Evolutionary conservation across 2,888 invertebrate genomes (phyloP).

Genomic region (Teleogryllus oceanicus): DNA sequence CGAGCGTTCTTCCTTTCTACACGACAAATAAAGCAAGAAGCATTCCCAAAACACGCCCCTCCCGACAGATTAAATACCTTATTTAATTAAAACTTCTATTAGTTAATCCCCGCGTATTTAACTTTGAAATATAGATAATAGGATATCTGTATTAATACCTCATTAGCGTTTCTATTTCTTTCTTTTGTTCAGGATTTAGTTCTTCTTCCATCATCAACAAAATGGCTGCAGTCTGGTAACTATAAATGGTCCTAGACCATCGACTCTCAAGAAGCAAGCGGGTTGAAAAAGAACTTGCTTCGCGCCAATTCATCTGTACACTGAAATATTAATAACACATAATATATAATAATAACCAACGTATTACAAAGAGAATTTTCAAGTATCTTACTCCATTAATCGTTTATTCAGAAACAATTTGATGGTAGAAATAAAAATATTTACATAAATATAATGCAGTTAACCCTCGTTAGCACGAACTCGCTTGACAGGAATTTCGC

Average conservation of each 20-base stretch:
- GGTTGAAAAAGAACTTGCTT: slow-evolving; percentile 69
- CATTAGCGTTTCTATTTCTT: slow-evolving; percentile 63
- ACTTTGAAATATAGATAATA: no score
- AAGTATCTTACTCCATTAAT: no score
- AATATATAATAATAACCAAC: neutral
- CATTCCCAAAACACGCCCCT: no score
- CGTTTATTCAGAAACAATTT: no score
- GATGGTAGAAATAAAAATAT: no score
- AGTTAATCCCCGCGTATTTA: no score
- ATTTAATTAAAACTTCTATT: no score
- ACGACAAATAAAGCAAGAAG: neutral
- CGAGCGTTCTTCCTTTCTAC: neutral
- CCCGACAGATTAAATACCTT: no score
- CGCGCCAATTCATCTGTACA: slow-evolving; percentile 70
- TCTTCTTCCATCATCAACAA: slow-evolving; percentile 67
- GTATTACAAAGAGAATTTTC: no score
- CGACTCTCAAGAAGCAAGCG: slow-evolving; percentile 71
- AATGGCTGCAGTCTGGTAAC: slow-evolving; percentile 83
- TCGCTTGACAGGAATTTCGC: no score
- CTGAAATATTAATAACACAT: slow-evolving; percentile 46
- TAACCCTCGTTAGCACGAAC: no score
- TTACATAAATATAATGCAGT: no score
- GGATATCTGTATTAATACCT: slow-evolving; percentile 50
- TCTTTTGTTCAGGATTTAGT: slow-evolving; percentile 51
- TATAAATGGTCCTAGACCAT: slow-evolving; percentile 91